These are phyloP conservation scores for Barnardius zonarius DNA, from an alignment of 2,113 vertebrate genomes.

Conservation along the genomic window DNA sequence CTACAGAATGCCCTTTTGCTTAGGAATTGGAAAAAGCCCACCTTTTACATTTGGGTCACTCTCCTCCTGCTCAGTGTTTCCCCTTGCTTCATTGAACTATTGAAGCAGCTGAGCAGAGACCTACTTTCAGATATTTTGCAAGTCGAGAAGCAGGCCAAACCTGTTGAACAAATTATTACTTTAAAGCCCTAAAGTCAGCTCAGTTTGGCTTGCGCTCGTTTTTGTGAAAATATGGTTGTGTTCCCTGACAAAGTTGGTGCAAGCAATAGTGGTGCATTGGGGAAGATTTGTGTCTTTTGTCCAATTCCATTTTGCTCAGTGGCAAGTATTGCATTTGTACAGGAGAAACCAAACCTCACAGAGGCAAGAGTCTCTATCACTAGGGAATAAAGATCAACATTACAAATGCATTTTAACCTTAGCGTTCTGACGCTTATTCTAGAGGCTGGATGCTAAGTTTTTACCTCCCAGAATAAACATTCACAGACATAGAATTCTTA, in stretches of 20 bases:
- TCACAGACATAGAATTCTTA: not conserved
- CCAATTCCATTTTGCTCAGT: not conserved
- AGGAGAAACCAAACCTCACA: not conserved
- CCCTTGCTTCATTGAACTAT: not conserved
- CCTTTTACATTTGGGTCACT: not conserved
- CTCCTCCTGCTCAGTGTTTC: not conserved
- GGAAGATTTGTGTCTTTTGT: not conserved
- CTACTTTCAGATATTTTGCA: not conserved
- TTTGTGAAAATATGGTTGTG: not conserved
- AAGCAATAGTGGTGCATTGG: not conserved
- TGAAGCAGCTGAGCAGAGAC: not conserved
- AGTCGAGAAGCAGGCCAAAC: not conserved
- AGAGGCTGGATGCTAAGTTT: not conserved
- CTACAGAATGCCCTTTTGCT: not conserved
- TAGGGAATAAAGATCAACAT: not conserved
- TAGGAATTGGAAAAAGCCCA: not conserved
- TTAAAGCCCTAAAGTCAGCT: not conserved
- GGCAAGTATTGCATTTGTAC: not conserved
- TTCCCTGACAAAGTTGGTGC: not conserved
- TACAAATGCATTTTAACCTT: not conserved
- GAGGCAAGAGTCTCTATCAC: not conserved
- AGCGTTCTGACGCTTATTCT: not conserved
- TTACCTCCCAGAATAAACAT: not conserved
- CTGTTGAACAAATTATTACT: not conserved
- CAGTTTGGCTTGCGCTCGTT: not conserved